Conservation (phyloP, 2,888 invertebrate species). For the Lasiommata megera region DNA sequence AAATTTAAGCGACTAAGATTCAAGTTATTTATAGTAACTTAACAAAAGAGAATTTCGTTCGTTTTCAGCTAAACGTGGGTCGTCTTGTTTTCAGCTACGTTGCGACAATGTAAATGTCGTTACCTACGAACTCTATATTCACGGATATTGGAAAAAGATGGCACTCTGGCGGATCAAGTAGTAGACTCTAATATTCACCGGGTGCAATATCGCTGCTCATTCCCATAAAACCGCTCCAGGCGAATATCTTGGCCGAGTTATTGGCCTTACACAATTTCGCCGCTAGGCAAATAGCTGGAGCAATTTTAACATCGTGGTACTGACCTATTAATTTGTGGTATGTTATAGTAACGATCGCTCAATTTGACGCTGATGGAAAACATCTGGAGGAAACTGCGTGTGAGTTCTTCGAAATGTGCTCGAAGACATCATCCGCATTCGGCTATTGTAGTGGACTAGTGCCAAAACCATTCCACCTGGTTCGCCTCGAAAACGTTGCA, state of each 20-base stretch:
- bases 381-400: too few relatives aligned
- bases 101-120: conserved; percentile 22
- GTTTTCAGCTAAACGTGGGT: background rate
- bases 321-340: conserved; percentile 34
- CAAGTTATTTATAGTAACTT: background rate
- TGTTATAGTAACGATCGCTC: too few relatives aligned
- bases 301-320: conserved; percentile 59
- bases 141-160: conserved; percentile 72
- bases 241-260: conserved; percentile 61
- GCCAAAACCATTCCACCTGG: too few relatives aligned
- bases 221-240: conserved; percentile 66
- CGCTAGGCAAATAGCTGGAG: conserved; percentile 57
- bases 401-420: too few relatives aligned
- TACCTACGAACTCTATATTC: conserved; percentile 46
- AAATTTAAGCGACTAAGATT: too few relatives aligned
- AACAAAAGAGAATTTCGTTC: background rate
- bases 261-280: conserved; percentile 61
- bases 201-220: conserved; percentile 44
- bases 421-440: too few relatives aligned
- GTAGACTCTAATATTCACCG: conserved; percentile 61
- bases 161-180: conserved; percentile 59
- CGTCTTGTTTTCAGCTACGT: background rate
- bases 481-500: too few relatives aligned
- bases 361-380: too few relatives aligned
- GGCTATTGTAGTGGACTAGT: too few relatives aligned